Evolutionary conservation across 2,888 invertebrate species (phyloP), one percentile per base, ranked within the genome.

Genomic region (Caenorhabditis imperialis): DNA sequence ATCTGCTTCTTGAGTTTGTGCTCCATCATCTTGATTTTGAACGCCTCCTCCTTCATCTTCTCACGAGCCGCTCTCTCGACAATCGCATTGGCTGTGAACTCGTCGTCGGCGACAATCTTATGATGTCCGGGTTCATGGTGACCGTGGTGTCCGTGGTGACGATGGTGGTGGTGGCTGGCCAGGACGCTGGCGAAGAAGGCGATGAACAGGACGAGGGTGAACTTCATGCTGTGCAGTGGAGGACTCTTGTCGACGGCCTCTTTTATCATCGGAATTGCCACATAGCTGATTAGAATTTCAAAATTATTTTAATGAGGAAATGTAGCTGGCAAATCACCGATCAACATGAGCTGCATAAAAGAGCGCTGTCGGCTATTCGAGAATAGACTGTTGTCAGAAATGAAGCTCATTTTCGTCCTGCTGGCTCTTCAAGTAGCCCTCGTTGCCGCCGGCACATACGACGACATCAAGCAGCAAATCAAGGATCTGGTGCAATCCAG

Each of bases 181-280:
- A 61, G 3, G 20, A 61, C 10, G n/a, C 51, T 51, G 51, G 44
- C 22, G 51, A 51, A 42, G 37, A 61, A 44, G 22, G 51, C 51
- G 61, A 61, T n/a, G n/a, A n/a, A n/a, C n/a, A n/a, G n/a, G n/a
- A n/a, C 3, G 25, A 42, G 0, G 51, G 51, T 25, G 44, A 61
- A 42, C 33, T 35, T 61, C 61, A 61, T 33, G 48, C 16, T 38
- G n/a, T 14, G 18, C 7, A 23, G 1, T 8, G 5, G 14, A 3
- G 14, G 27, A 2, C n/a, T n/a, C n/a, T n/a, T n/a, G n/a, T n/a
- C n/a, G n/a, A 10, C 37, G 12, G 14, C 10, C 14, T 1, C 16
- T 27, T 53, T 54, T 53, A 62, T 62, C 10, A 23, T n/a, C 10
- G 30, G 18, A 23, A 4, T 8, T 7, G 30, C 48, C 48, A 53